Base-by-base conservation (phyloP, 2,888 invertebrate species). In the Arenicola marina region DNA sequence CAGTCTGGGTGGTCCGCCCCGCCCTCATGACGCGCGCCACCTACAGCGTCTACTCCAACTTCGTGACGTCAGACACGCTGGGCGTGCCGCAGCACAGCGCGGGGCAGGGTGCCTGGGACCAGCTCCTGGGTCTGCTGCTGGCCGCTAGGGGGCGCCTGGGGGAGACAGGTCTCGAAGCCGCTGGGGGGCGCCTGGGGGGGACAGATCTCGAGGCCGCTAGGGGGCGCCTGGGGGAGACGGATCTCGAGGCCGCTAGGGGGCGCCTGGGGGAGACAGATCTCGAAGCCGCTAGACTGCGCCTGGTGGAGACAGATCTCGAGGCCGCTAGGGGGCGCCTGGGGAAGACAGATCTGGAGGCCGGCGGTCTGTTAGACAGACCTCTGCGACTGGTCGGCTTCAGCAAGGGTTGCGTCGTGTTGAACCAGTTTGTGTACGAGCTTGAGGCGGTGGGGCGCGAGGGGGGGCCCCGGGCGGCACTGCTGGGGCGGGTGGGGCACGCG, bases 371-470 rank as follows among this genome's bases (percentile, higher is more conserved):
- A n/a, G n/a, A 15, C 11, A 24, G 48, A n/a, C 67, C 66, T 4
- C 18, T 65, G 31, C 31, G 26, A 24, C 81, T 93, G 69, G 87
- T 93, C 64, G 95, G 92, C 1, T 95, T 95, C 84, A 94, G 94
- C 84, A 95, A 95, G 86, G 95, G 95, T 63, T 93, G 93, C 84
- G 92, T 93, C 63, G 94, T 94, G 65, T 87, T 95, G 75, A 95
- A 95, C 86, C 94, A 95, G 86, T 86, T 94, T 71, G 87, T 94
- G 57, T 90, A 91, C 80, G 94, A 94, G 85, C 89, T 93, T 83
- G 89, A 91, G 24, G 43, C 53, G n/a, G 65, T 67, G 2, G 45
- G 64, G 4, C 46, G 65, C 26, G 60, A 69, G 24, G 59, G 59
- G 18, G 68, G 75, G 1, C 38, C 60, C 2, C 56, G 61, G 4